A percentile compares a stretch with the other conserved stretches of the same genome.
These are phyloP conservation scores for Cheilosia pagana DNA, from an alignment of 2,888 invertebrate species.

Conservation along the genomic window DNA sequence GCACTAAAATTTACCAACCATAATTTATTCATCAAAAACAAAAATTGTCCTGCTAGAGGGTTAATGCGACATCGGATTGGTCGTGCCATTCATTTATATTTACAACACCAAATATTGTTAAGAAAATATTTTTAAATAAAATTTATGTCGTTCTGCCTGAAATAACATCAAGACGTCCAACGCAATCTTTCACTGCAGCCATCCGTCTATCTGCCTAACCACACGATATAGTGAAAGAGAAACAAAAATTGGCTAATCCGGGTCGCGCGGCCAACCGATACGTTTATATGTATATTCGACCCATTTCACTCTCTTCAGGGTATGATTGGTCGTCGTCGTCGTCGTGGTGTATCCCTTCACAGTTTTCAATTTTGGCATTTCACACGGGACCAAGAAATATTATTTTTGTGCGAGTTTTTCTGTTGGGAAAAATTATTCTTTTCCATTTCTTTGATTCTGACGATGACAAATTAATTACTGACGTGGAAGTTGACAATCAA, in stretches of 20 bases:
- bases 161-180: slow-evolving; percentile 45
- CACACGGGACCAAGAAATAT: slow-evolving; percentile 65
- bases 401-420: slow-evolving; percentile 33
- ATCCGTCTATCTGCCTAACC: slow-evolving; percentile 25
- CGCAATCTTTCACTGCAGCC: slow-evolving; percentile 30
- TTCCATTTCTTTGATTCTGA: slow-evolving; percentile 41
- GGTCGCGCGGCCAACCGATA: slow-evolving; percentile 44
- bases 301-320: slow-evolving; percentile 12
- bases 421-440: slow-evolving; percentile 32
- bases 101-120: slow-evolving; percentile 40
- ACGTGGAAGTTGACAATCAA: slow-evolving; percentile 53
- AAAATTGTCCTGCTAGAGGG: too few species aligned
- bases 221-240: neutral
- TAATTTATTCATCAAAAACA: too few species aligned
- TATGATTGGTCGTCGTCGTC: neutral
- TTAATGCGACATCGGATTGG: slow-evolving; percentile 6
- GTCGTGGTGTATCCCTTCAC: neutral
- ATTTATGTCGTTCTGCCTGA: slow-evolving; percentile 61
- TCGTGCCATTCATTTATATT: slow-evolving; percentile 37
- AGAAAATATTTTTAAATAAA: slow-evolving; percentile 44
- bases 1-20: too few species aligned
- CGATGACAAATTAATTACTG: slow-evolving; percentile 69
- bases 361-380: slow-evolving; percentile 36
- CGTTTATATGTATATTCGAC: slow-evolving; percentile 3
- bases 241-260: slow-evolving; percentile 43